phyloP scores from a whole-genome alignment of 2,113 vertebrate species.

The Macquaria ambigua region DNA sequence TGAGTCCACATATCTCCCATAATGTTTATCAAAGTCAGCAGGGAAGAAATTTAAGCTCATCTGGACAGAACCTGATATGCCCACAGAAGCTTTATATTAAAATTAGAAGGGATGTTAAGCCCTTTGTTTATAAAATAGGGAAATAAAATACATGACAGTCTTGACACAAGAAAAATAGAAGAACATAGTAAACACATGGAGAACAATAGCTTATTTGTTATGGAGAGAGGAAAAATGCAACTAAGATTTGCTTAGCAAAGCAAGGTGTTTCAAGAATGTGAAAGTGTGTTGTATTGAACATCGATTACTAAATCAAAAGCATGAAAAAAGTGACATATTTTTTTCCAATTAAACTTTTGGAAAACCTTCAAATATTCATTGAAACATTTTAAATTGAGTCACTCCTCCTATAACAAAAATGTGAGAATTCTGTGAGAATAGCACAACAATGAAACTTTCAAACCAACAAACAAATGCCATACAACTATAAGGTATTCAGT shows the following conservation, averaged over 20 bases:
- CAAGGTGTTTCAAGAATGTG: neutral
- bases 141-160: slow-evolving; percentile 23
- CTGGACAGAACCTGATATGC: slow-evolving; percentile 32
- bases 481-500: slow-evolving; percentile 11
- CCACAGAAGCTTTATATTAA: slow-evolving; percentile 35
- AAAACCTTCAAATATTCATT: slow-evolving; percentile 2
- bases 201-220: slow-evolving; percentile 33
- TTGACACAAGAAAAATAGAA: slow-evolving; percentile 16
- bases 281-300: slow-evolving; percentile 13
- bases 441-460: neutral
- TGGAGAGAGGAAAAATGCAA: neutral
- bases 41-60: slow-evolving; percentile 22
- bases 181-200: neutral
- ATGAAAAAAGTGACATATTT: neutral
- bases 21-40: slow-evolving; percentile 45
- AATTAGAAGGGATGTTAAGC: slow-evolving; percentile 10
- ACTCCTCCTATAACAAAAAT: neutral
- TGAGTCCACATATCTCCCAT: neutral
- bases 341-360: neutral
- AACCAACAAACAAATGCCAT: neutral
- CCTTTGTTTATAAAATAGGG: slow-evolving; percentile 28
- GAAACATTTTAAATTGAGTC: neutral
- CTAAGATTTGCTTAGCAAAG: slow-evolving; percentile 4
- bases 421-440: neutral
- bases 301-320: neutral